Evolutionary conservation across 2,888 invertebrate genomes (phyloP).

Genomic region (Drosophila hamatofila): DNA sequence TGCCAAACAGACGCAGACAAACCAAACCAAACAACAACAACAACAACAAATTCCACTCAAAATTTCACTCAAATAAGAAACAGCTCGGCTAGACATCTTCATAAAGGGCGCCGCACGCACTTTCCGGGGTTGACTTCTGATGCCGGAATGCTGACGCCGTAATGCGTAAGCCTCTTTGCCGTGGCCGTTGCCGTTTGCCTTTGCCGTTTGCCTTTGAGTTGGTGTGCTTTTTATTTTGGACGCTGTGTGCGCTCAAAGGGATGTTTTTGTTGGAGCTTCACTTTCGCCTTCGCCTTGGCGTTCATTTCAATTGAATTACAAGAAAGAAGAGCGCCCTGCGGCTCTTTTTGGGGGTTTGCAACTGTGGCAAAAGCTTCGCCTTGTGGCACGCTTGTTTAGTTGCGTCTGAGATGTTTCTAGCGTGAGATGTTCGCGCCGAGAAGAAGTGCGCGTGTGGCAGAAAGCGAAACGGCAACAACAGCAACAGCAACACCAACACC

Average conservation of each 20-base stretch:
- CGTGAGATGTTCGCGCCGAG: constrained; percentile 82
- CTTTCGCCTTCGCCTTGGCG: constrained; percentile 54
- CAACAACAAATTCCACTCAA: constrained; percentile 52
- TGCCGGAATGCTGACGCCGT: constrained; percentile 31
- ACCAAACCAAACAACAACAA: constrained; percentile 2
- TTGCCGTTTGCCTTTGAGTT: constrained; percentile 12
- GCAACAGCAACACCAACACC: constrained; percentile 24
- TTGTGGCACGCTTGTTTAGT: constrained; percentile 69
- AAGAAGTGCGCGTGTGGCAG: constrained; percentile 74
- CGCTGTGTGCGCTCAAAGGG: constrained; percentile 57
- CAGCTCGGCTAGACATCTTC: constrained; percentile 21
- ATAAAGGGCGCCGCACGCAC: constrained; percentile 41
- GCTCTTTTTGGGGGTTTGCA: constrained; percentile 10
- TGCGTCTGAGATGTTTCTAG: constrained; percentile 82
- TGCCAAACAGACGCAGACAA: not conserved
- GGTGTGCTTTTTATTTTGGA: constrained; percentile 43
- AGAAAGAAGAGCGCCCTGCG: constrained; percentile 48
- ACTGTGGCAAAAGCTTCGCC: constrained; percentile 59
- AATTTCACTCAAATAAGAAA: constrained; percentile 55
- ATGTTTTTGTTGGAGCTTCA: constrained; percentile 60
- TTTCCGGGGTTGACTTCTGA: constrained; percentile 63
- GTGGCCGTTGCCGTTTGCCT: not conserved
- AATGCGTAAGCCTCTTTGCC: constrained; percentile 12
- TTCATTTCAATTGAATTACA: constrained; percentile 69
- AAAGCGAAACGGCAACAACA: constrained; percentile 68